Conservation (phyloP, 2,888 invertebrate species). For the Sarcophaga carnaria region DNA sequence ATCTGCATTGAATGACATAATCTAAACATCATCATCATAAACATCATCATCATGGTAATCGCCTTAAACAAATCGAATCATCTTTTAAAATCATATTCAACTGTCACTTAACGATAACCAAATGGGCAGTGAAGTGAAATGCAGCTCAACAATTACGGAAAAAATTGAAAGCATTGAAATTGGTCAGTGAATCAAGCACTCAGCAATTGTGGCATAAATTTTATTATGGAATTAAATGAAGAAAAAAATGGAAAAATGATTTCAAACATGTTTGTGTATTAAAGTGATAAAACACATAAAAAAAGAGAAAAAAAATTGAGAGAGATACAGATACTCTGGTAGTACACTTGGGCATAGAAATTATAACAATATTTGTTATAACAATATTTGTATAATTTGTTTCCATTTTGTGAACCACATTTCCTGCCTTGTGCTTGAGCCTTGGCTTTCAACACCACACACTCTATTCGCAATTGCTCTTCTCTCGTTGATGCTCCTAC, state of each 20-base stretch:
- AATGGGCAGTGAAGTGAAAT: neutral
- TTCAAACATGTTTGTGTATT: slow-evolving; percentile 40
- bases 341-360: neutral
- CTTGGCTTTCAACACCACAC: neutral
- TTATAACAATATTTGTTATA: slow-evolving; percentile 63
- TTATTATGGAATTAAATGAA: slow-evolving; percentile 19
- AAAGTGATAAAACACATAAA: neutral
- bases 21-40: neutral
- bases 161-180: slow-evolving; percentile 1
- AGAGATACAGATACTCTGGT: neutral
- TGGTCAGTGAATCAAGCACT: neutral
- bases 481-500: neutral
- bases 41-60: slow-evolving; percentile 42
- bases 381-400: slow-evolving; percentile 39
- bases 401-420: slow-evolving; percentile 4
- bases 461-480: neutral
- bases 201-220: slow-evolving; percentile 26
- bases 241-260: neutral
- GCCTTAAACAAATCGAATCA: slow-evolving; percentile 63
- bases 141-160: neutral
- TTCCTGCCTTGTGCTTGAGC: neutral
- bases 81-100: slow-evolving; percentile 64
- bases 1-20: too few species aligned
- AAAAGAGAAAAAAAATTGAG: too few species aligned
- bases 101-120: slow-evolving; percentile 58